Evolutionary conservation across 2,113 vertebrate genomes (phyloP).

Genomic region (Callopanchax toddi): DNA sequence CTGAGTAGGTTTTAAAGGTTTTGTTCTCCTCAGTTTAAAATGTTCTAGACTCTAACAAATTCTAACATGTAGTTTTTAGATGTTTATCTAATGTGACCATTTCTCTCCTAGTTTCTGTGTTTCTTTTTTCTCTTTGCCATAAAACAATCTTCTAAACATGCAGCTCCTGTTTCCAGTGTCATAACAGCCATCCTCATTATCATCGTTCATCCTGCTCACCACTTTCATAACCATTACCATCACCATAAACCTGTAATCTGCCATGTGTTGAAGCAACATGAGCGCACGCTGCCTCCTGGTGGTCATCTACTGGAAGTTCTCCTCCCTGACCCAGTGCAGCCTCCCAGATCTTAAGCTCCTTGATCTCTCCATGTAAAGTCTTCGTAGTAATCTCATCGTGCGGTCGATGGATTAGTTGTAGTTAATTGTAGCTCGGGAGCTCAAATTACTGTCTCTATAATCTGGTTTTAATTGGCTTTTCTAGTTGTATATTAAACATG

Average conservation of each 20-base stretch:
- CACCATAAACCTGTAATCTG: constrained; percentile 17
- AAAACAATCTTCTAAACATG: background rate
- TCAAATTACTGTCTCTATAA: constrained; percentile 57
- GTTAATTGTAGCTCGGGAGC: constrained; percentile 47
- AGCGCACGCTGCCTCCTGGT: constrained; percentile 45
- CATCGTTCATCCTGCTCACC: constrained; percentile 17
- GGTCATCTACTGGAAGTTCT: background rate
- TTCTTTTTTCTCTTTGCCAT: no score
- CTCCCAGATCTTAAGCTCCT: constrained; percentile 19
- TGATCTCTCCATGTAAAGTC: constrained; percentile 38
- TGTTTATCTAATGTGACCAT: no score
- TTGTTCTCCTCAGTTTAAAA: no score
- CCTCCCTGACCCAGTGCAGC: background rate
- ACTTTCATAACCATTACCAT: constrained; percentile 46
- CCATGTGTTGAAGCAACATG: background rate
- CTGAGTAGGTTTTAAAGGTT: no score
- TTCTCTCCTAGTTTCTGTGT: no score
- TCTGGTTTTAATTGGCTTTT: constrained; percentile 66
- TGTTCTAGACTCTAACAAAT: no score
- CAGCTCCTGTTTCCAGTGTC: background rate
- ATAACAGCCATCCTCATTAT: background rate
- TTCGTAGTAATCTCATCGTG: constrained; percentile 34
- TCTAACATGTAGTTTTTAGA: no score
- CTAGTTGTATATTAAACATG: constrained; percentile 52
- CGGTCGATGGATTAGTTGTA: constrained; percentile 36